Percentiles rank a stretch among this genome's conserved stretches.
phyloP scores from a whole-genome alignment of 1,140 invertebrate genomes.

The Drosophila pruinosa region DNA sequence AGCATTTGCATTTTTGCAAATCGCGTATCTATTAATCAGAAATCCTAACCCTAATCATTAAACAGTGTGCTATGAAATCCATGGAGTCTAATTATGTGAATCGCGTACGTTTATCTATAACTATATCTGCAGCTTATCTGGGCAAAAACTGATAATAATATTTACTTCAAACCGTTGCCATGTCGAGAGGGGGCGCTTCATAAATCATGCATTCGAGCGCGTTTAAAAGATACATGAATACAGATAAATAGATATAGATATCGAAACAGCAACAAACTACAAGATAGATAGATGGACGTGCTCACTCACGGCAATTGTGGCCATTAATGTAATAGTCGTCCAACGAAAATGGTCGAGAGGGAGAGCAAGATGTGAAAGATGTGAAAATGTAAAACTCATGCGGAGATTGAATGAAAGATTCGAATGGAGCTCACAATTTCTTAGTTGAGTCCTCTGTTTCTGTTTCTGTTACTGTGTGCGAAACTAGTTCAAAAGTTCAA shows the following conservation, averaged over 20 bases:
- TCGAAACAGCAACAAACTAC: neutral
- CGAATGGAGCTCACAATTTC: conserved; percentile 12
- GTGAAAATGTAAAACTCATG: conserved; percentile 50
- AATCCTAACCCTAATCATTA: neutral
- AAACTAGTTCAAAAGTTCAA: conserved; percentile 81
- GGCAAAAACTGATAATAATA: conserved; percentile 5
- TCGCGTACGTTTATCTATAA: neutral
- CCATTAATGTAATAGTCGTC: conserved; percentile 45
- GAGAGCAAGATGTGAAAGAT: conserved; percentile 25
- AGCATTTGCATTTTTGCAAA: neutral
- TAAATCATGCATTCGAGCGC: conserved; percentile 16
- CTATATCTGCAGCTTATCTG: conserved; percentile 20
- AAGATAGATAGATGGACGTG: conserved; percentile 18
- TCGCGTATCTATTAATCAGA: conserved; percentile 1
- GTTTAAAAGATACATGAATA: neutral
- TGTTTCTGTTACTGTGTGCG: conserved; percentile 16
- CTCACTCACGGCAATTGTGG: conserved; percentile 37
- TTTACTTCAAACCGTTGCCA: conserved; percentile 9
- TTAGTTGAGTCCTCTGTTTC: conserved; percentile 6
- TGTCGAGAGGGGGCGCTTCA: conserved; percentile 11
- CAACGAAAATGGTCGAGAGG: conserved; percentile 27
- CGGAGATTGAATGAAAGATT: conserved; percentile 46
- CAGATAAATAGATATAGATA: conserved; percentile 1
- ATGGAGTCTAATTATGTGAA: conserved; percentile 12
- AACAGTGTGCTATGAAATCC: neutral